Conservation (phyloP, 1,140 invertebrate species). For the Magallana ariakensis region DNA sequence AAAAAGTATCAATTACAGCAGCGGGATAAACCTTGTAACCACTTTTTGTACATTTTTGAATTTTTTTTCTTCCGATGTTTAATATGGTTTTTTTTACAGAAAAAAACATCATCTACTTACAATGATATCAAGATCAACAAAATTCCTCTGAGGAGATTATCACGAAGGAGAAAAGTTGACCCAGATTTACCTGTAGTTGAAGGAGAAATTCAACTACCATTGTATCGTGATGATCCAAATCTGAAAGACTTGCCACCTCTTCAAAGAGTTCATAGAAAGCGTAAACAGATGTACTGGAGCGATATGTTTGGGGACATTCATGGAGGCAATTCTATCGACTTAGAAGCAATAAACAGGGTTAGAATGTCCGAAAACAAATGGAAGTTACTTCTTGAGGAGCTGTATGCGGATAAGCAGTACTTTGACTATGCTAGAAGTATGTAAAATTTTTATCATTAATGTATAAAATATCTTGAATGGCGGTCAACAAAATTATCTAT, state of each 20-base stretch:
- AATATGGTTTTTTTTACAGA: conserved; percentile 28
- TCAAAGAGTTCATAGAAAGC: conserved; percentile 58
- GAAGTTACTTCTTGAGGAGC: conserved; percentile 66
- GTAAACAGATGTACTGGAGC: conserved; percentile 54
- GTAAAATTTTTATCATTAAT: no score
- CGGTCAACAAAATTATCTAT: no score
- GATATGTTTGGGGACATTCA: conserved; percentile 58
- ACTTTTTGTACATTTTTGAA: no score
- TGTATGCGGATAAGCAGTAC: conserved; percentile 71
- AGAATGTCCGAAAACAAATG: conserved; percentile 63
- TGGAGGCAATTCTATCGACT: conserved; percentile 54
- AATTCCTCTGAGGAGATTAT: conserved; percentile 14
- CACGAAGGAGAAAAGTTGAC: conserved; percentile 17
- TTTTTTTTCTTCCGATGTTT: no score
- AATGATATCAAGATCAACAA: conserved; percentile 23
- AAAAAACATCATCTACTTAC: not conserved
- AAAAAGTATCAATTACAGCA: no score
- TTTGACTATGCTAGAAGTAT: conserved; percentile 69
- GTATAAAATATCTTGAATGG: no score
- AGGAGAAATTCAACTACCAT: conserved; percentile 47
- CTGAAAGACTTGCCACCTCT: conserved; percentile 58
- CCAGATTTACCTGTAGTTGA: conserved; percentile 13
- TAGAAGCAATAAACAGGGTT: conserved; percentile 51
- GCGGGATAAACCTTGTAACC: no score
- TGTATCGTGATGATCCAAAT: conserved; percentile 53